Conservation (phyloP, 2,113 vertebrate genomes). For the Martes martes region DNA sequence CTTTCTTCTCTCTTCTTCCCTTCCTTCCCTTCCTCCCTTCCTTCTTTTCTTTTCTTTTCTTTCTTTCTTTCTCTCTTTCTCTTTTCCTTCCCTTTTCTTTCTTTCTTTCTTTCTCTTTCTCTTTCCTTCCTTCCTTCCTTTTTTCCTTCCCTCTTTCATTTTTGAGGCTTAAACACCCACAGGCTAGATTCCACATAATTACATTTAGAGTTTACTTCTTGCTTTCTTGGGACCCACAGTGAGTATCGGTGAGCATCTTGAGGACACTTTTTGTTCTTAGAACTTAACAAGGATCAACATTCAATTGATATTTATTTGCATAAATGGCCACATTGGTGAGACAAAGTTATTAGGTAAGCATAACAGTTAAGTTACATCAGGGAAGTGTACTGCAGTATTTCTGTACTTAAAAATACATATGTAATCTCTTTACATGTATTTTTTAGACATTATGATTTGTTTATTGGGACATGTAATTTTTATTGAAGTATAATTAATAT, state of each 20-base stretch:
- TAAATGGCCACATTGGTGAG: not conserved
- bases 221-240: not conserved
- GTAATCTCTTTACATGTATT: not conserved
- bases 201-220: not conserved
- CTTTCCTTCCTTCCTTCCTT: not conserved
- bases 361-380: not conserved
- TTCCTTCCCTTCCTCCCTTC: not conserved
- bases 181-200: not conserved
- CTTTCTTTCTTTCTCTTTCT: accelerated
- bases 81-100: not conserved
- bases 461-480: not conserved
- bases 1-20: not conserved
- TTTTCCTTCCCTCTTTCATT: not conserved
- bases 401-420: not conserved
- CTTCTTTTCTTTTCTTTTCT: too few relatives aligned
- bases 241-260: not conserved
- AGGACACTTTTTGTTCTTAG: not conserved
- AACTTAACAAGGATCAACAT: not conserved
- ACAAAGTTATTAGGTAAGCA: not conserved
- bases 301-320: not conserved
- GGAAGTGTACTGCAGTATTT: not conserved
- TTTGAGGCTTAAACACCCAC: not conserved
- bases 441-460: constrained; percentile 2
- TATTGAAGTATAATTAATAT: not conserved
- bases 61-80: accelerated